Evolutionary conservation across 2,888 invertebrate genomes (phyloP).

Genomic region (Lasioglossum lativentre): DNA sequence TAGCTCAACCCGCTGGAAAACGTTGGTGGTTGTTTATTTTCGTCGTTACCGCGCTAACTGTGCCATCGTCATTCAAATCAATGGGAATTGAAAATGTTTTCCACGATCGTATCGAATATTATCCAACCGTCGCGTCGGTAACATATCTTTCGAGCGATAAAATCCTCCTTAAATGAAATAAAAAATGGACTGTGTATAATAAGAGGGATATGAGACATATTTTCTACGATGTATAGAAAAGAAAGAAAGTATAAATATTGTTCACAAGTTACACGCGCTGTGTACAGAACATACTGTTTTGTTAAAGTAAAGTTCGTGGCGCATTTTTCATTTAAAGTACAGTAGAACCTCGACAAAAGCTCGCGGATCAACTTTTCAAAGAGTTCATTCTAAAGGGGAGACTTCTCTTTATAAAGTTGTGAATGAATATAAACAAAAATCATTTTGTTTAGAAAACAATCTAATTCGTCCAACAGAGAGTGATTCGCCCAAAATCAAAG

Average conservation of each 20-base stretch:
- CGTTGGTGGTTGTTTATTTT: conserved; percentile 6
- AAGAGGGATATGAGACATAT: no score
- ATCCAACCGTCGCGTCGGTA: neutral
- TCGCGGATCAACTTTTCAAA: no score
- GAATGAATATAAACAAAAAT: neutral
- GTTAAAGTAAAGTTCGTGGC: no score
- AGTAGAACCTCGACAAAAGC: no score
- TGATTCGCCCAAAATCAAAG: neutral
- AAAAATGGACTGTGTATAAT: no score
- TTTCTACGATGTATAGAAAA: no score
- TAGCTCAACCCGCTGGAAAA: neutral
- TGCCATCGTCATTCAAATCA: neutral
- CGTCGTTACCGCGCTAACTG: neutral
- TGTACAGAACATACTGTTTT: no score
- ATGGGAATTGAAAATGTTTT: neutral
- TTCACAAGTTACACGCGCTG: no score
- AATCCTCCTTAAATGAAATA: neutral
- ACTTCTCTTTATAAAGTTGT: no score
- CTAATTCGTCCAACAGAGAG: neutral
- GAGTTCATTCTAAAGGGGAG: no score
- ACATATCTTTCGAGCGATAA: neutral
- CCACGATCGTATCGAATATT: neutral
- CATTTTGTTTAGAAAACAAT: neutral
- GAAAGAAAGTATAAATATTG: no score
- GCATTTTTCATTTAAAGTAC: no score